Percentiles rank a stretch among this genome's conserved stretches.
phyloP scores from a whole-genome alignment of 2,113 vertebrate species.

The Dromaius novaehollandiae region DNA sequence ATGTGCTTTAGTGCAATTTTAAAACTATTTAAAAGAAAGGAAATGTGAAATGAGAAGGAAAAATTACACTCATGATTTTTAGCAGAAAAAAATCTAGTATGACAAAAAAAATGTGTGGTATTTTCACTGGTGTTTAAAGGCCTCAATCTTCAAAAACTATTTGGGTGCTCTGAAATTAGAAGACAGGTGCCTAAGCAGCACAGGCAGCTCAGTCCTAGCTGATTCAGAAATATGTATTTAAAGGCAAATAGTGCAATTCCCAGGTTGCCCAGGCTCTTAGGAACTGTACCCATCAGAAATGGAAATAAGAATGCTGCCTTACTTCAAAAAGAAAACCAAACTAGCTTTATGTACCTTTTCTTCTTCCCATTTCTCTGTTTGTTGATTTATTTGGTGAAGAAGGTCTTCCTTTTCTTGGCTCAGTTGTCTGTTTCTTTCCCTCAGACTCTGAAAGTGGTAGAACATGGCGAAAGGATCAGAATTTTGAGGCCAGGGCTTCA shows the following conservation, averaged over 20 bases:
- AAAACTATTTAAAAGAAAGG: not conserved
- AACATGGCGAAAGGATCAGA: not conserved
- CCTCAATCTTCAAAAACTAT: not conserved
- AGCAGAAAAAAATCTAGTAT: not conserved
- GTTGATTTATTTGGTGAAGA: conserved; percentile 67
- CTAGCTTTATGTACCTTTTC: conserved; percentile 71
- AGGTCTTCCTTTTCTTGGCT: conserved; percentile 73
- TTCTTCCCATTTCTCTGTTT: conserved; percentile 70
- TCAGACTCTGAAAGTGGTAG: conserved; percentile 70
- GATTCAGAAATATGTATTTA: not conserved
- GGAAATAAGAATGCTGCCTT: not conserved
- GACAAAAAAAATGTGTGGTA: accelerated
- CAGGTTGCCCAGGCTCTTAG: not conserved
- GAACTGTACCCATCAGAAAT: not conserved
- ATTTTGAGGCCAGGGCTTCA: not conserved
- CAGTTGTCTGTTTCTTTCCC: conserved; percentile 71
- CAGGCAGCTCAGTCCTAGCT: not conserved
- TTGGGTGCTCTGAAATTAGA: not conserved
- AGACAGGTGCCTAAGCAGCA: not conserved
- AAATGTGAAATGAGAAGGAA: not conserved
- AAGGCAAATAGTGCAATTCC: not conserved
- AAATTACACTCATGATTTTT: not conserved
- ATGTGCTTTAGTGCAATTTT: not conserved
- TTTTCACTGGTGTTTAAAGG: not conserved
- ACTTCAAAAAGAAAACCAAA: not conserved